A percentile compares a stretch with the other conserved stretches of the same genome.
phyloP scores from a whole-genome alignment of 53 echinoderm and acorn worm genomes.

The Pentamera pediparva region DNA sequence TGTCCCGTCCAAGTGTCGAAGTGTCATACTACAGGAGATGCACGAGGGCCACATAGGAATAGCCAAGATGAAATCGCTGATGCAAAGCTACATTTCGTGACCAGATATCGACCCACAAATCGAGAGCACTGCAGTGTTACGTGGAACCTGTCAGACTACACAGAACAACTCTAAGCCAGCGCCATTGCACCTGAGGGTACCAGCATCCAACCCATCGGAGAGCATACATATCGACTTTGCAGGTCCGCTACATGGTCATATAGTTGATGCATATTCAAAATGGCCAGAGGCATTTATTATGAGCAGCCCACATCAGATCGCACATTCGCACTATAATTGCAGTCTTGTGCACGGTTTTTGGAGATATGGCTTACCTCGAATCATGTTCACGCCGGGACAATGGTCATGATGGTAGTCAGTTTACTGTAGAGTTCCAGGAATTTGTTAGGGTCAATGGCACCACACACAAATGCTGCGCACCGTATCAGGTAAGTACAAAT shows the following conservation, averaged over 20 bases:
- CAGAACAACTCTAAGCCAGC: constrained; percentile 31
- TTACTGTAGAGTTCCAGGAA: constrained; percentile 27
- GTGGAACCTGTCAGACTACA: constrained; percentile 1
- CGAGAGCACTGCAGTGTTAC: not conserved
- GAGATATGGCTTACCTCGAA: constrained; percentile 31
- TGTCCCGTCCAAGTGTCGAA: too few relatives aligned
- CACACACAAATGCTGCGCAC: constrained; percentile 14
- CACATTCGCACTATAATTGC: too few relatives aligned
- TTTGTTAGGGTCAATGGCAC: constrained; percentile 33
- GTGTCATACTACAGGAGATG: constrained; percentile 12
- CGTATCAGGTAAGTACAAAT: constrained; percentile 16
- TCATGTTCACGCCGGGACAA: constrained; percentile 22
- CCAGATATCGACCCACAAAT: constrained; percentile 29
- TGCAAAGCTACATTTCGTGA: constrained; percentile 4
- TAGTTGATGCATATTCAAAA: constrained; percentile 37
- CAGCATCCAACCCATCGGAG: constrained; percentile 26
- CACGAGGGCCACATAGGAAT: constrained; percentile 29
- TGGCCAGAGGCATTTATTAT: constrained; percentile 50
- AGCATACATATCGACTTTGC: constrained; percentile 37
- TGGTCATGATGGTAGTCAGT: constrained; percentile 33
- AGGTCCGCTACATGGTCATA: constrained; percentile 33
- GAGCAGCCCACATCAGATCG: constrained; percentile 14
- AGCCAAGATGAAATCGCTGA: constrained; percentile 15
- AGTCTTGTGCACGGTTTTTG: constrained; percentile 20
- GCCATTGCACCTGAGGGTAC: constrained; percentile 37